Evolutionary conservation across 1,140 invertebrate species (phyloP), one percentile per base, ranked within the genome.

Genomic region (Anastrepha ludens): DNA sequence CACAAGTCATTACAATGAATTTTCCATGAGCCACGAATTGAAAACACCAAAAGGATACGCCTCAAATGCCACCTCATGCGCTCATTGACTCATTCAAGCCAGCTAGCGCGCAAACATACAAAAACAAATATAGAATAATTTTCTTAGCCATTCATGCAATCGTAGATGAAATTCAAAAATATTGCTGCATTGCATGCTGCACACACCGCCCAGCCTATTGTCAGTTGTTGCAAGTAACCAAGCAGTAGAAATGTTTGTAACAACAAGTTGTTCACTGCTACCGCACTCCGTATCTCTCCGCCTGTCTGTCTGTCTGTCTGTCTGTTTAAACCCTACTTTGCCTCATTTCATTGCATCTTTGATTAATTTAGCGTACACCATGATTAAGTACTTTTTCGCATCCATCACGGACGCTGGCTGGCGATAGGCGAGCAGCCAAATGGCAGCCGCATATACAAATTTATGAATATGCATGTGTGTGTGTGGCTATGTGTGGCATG

Each of bases 321-420:
- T 6, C 64, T 39, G 7, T 67, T 39, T 67, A 67, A 67, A 20
- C 64, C 29, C 29, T 20, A 20, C 29, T 20, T 29, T 58, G 74
- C 50, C 74, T 81, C 74, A 81, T 81, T 81, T 81, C 74, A 81
- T 81, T 81, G 74, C 47, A n/a, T 81, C 47, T 81, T 81, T 92
- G 91, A 92, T 92, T 92, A 92, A 92, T 92, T 92, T 92, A 91
- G 91, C 91, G 90, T 90, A 89, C 67, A 90, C 90, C 90, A 92
- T 92, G 91, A 92, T 92, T 92, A 92, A 92, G 91, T 92, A 92
- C 91, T 92, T 92, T 90, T 88, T 55, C 87, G 88, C 91, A 90
- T 89, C 90, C 87, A 88, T 88, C 86, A 91, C 89, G 87, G 50
- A 58, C 47, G 58, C 7, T 4, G 60, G 59, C n/a, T 15, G 17